A percentile compares a stretch with the other conserved stretches of the same genome.
phyloP scores from a whole-genome alignment of 1,140 invertebrate genomes.

The Caerostris extrusa region DNA sequence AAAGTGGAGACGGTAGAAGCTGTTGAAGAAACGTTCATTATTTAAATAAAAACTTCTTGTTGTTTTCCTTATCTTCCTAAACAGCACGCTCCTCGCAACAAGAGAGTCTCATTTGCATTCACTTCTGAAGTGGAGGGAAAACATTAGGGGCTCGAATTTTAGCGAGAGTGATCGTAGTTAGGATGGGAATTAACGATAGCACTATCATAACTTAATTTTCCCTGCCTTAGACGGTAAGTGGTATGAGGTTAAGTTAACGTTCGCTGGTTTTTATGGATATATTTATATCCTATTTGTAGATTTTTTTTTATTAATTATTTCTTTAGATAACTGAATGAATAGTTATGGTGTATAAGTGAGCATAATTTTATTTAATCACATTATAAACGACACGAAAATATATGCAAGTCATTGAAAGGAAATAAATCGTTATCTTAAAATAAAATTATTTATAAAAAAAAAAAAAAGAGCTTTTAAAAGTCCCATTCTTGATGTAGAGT shows the following conservation, averaged over 20 bases:
- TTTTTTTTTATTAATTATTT: too few species aligned
- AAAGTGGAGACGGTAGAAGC: not conserved
- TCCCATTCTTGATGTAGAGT: too few species aligned
- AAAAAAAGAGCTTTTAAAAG: too few species aligned
- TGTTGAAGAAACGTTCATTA: constrained; percentile 43
- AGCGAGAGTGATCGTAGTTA: constrained; percentile 10
- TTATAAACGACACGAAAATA: too few species aligned
- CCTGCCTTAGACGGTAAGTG: not conserved
- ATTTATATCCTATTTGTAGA: too few species aligned
- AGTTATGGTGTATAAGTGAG: too few species aligned
- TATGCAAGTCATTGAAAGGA: too few species aligned
- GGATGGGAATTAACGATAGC: constrained; percentile 19
- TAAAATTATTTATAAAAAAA: too few species aligned
- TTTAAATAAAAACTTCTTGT: constrained; percentile 32
- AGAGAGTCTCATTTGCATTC: not conserved
- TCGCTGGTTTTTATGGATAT: too few species aligned
- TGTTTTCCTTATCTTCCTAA: constrained; percentile 10
- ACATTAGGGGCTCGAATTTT: constrained; percentile 25
- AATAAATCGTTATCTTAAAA: too few species aligned
- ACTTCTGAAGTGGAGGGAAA: not conserved
- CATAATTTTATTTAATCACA: too few species aligned
- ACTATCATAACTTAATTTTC: constrained; percentile 16
- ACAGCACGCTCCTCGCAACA: not conserved
- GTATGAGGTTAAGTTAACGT: not conserved
- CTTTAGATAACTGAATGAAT: too few species aligned